Evolutionary conservation across 2,888 invertebrate genomes (phyloP).

Genomic region (Dioctria linearis): DNA sequence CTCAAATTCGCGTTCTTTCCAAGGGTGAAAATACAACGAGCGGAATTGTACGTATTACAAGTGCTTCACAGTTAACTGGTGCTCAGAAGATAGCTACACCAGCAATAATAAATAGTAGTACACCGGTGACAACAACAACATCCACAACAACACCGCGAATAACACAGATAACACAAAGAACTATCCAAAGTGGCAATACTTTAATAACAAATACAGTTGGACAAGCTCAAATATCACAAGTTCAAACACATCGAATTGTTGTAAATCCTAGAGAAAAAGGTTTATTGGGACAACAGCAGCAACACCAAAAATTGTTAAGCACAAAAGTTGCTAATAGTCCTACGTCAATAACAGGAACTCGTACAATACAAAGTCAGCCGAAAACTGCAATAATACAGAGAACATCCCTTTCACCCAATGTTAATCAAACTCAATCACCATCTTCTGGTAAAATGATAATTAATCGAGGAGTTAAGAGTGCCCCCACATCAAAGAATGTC

Average conservation of each 20-base stretch:
- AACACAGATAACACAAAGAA: slow-evolving; percentile 23
- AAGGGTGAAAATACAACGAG: slow-evolving; percentile 67
- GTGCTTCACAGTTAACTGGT: slow-evolving; percentile 35
- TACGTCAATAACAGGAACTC: slow-evolving; percentile 56
- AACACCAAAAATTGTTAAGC: slow-evolving; percentile 51
- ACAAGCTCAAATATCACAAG: slow-evolving; percentile 52
- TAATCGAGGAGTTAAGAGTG: slow-evolving; percentile 61
- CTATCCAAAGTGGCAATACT: slow-evolving; percentile 2
- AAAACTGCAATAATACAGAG: slow-evolving; percentile 59
- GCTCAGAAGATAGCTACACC: neutral
- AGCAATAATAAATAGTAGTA: no score
- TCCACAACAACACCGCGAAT: slow-evolving; percentile 42
- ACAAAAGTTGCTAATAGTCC: slow-evolving; percentile 59
- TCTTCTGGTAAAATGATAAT: slow-evolving; percentile 66
- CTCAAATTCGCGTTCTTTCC: slow-evolving; percentile 68
- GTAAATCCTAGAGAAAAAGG: slow-evolving; percentile 55
- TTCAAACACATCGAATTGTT: slow-evolving; percentile 48
- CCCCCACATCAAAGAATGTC: slow-evolving; percentile 59
- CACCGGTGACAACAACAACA: slow-evolving; percentile 9
- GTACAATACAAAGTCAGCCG: slow-evolving; percentile 61
- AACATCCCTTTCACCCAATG: slow-evolving; percentile 53
- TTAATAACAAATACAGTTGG: slow-evolving; percentile 7
- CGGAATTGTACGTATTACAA: slow-evolving; percentile 68
- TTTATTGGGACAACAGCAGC: slow-evolving; percentile 51
- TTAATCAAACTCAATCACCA: slow-evolving; percentile 58